These are phyloP conservation scores for Ancistrus triradiatus DNA, from an alignment of 2,113 vertebrate genomes.

Conservation along the genomic window DNA sequence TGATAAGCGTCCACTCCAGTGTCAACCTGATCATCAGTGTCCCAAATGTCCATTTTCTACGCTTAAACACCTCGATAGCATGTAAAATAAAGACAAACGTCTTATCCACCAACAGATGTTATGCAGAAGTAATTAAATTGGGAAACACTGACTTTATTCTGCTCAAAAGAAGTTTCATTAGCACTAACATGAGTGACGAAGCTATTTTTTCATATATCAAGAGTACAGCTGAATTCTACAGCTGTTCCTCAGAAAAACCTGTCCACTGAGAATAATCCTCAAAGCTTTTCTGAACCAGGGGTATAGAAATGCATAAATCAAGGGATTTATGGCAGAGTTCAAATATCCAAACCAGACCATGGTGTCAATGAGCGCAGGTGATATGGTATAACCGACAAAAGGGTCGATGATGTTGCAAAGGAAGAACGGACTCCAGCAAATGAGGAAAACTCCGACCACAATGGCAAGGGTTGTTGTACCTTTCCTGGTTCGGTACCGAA, in stretches of 20 bases:
- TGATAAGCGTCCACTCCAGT: too few species aligned
- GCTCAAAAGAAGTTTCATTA: too few species aligned
- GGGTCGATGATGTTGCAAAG: slow-evolving; percentile 30
- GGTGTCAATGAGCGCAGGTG: slow-evolving; percentile 17
- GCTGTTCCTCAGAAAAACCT: slow-evolving; percentile 36
- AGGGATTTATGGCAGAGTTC: slow-evolving; percentile 40
- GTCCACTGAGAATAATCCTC: slow-evolving; percentile 28
- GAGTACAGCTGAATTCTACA: slow-evolving; percentile 31
- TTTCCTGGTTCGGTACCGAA: not conserved
- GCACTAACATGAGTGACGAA: too few species aligned
- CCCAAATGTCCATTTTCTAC: too few species aligned
- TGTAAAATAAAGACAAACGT: too few species aligned
- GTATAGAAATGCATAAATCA: slow-evolving; percentile 43
- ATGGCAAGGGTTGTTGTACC: slow-evolving; percentile 31
- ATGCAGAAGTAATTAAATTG: too few species aligned
- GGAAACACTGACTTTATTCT: too few species aligned
- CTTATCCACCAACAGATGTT: too few species aligned
- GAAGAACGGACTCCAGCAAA: slow-evolving; percentile 43
- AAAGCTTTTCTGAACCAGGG: slow-evolving; percentile 41
- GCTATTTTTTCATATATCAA: not conserved
- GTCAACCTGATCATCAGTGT: too few species aligned
- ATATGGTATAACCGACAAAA: slow-evolving; percentile 30
- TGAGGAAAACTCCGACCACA: slow-evolving; percentile 37
- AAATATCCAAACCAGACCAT: slow-evolving; percentile 43
- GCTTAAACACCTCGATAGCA: too few species aligned